Evolutionary conservation across 2,888 invertebrate species (phyloP), one percentile per base, ranked within the genome.

Genomic region (Leucophenga montana): DNA sequence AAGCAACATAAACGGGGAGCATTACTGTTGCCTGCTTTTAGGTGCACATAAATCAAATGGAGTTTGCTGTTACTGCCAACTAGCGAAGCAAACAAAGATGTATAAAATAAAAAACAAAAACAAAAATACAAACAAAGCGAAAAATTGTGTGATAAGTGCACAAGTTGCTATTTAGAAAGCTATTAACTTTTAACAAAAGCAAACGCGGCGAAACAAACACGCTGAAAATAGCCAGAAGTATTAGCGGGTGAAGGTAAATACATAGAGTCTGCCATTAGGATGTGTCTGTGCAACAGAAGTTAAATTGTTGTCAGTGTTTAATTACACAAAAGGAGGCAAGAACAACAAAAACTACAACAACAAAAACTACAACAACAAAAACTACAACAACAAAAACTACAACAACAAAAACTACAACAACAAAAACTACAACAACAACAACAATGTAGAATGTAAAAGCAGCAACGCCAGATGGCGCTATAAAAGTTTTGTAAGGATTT

Each of bases 281-380:
- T 2, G 27, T 53, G 33, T 64, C 75, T 73, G 77, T 77, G 78
- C 73, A 64, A 64, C 79, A 78, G 75, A 80, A 84, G 84, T 84
- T 82, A 81, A 82, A 64, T 80, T 83, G 84, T 84, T 78, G 75
- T 83, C 81, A 48, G 69, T 70, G 71, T 66, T 77, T 77, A 77
- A 78, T 75, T 77, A 69, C 71, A 67, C 46, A 68, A 48, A n/a
- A 65, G 69, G 65, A 56, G 69, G 56, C 69, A n/a, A 20, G 39
- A 59, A 73, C 70, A 78, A 77, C 74, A 71, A 77, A 73, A 75
- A 72, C 71, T 73, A 72, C 70, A 75, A 57, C 68, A 67, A 18
- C 50, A 64, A 69, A 27, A 61, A 39, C 44, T n/a, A 72, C 70
- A 75, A 57, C 68, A 67, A 18, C 50, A 64, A 69, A 27, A 61